A percentile compares a stretch with the other conserved stretches of the same genome.
Evolutionary conservation across 1,140 invertebrate genomes (phyloP).

Genomic region (Papilio machaon): DNA sequence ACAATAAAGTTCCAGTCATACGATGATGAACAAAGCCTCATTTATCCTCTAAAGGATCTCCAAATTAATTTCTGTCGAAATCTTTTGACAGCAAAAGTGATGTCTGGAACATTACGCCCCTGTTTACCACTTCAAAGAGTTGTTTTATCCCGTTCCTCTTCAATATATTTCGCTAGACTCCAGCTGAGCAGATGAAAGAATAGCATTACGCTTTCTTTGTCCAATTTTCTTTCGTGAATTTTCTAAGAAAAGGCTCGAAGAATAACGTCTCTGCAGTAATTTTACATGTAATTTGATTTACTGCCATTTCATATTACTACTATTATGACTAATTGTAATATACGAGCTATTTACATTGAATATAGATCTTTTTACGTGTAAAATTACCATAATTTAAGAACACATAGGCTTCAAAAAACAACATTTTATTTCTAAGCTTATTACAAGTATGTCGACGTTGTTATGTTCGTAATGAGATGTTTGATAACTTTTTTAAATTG

Average conservation of each 20-base stretch:
- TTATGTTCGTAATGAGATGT: no score
- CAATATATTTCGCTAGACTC: slow-evolving; percentile 43
- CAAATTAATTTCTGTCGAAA: slow-evolving; percentile 29
- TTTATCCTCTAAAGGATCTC: neutral
- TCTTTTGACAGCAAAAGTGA: slow-evolving; percentile 31
- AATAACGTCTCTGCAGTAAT: neutral
- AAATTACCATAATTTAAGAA: no score
- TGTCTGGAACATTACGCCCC: slow-evolving; percentile 25
- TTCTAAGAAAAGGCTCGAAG: neutral
- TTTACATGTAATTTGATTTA: slow-evolving; percentile 26
- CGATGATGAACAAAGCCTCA: slow-evolving; percentile 11
- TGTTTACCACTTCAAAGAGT: slow-evolving; percentile 33
- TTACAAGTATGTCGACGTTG: no score
- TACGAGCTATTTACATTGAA: neutral
- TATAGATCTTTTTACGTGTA: no score
- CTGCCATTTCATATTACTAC: neutral
- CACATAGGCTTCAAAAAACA: no score
- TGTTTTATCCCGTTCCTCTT: slow-evolving; percentile 33
- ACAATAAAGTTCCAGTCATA: slow-evolving; percentile 28
- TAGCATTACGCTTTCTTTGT: slow-evolving; percentile 43
- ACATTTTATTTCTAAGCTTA: no score
- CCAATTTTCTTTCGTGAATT: slow-evolving; percentile 33
- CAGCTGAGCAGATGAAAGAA: slow-evolving; percentile 45
- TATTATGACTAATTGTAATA: neutral
- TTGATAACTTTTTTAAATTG: no score